Evolutionary conservation across 2,888 invertebrate species (phyloP).

Genomic region (Heliconius hortense): DNA sequence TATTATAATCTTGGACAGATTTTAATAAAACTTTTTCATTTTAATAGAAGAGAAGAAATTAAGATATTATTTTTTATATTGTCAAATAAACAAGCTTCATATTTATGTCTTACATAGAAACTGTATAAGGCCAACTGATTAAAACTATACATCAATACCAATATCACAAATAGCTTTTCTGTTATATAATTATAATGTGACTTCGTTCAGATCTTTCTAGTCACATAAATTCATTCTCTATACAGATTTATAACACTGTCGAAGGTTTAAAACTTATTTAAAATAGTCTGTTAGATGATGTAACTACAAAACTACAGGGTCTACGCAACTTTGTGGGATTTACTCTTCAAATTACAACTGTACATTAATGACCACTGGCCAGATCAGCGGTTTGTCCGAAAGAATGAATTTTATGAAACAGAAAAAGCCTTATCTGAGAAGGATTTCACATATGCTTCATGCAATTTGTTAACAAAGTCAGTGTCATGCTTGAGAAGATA

Average conservation of each 20-base stretch:
- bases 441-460: constrained; percentile 95
- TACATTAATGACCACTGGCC: constrained; percentile 65
- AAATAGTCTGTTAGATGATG: constrained; percentile 70
- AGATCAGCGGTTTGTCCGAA: constrained; percentile 55
- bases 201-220: constrained; percentile 50
- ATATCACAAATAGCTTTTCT: constrained; percentile 74
- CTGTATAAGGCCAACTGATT: constrained; percentile 38
- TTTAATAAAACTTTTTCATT: constrained; percentile 1
- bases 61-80: constrained; percentile 23
- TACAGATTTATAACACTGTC: constrained; percentile 72
- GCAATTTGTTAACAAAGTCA: constrained; percentile 93
- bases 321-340: constrained; percentile 62
- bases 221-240: constrained; percentile 74
- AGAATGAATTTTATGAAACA: constrained; percentile 72
- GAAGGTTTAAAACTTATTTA: constrained; percentile 78
- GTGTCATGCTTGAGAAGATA: constrained; percentile 93
- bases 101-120: constrained; percentile 32
- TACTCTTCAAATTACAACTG: constrained; percentile 76
- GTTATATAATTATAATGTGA: constrained; percentile 58
- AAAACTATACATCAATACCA: constrained; percentile 59
- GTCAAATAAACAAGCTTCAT: constrained; percentile 28
- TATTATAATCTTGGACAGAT: constrained; percentile 4
- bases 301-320: constrained; percentile 44
- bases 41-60: neutral
- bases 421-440: constrained; percentile 85